These are phyloP conservation scores for Pocillopora damicornis DNA, from an alignment of 64 coral and sea anemone species.

Conservation along the genomic window DNA sequence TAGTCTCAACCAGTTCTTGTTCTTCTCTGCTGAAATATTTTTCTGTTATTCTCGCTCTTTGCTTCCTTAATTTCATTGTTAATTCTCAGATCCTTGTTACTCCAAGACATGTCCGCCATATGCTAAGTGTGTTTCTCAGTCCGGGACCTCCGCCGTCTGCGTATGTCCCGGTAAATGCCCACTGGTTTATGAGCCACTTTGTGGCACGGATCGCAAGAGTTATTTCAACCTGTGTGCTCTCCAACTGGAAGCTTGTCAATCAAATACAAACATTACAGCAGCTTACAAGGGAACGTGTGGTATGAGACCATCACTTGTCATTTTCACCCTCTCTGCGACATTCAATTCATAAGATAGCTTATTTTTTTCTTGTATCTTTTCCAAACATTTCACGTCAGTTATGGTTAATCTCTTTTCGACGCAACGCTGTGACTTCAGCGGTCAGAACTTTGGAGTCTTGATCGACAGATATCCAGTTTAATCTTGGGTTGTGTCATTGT, in stretches of 20 bases:
- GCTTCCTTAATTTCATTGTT: neutral
- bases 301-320: constrained; percentile 14
- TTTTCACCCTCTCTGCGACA: neutral
- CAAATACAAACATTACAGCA: constrained; percentile 47
- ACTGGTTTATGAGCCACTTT: constrained; percentile 45
- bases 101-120: constrained; percentile 66
- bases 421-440: too few relatives aligned
- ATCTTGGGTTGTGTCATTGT: too few relatives aligned
- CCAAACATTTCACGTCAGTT: too few relatives aligned
- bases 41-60: neutral
- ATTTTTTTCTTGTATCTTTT: too few relatives aligned
- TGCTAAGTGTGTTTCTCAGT: constrained; percentile 50
- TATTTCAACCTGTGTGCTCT: constrained; percentile 61
- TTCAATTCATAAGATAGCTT: neutral
- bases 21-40: neutral
- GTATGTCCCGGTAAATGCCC: constrained; percentile 51
- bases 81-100: constrained; percentile 59
- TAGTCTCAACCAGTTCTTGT: neutral
- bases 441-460: too few relatives aligned
- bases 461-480: too few relatives aligned
- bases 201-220: constrained; percentile 72
- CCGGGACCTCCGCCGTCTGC: constrained; percentile 59
- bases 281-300: constrained; percentile 65
- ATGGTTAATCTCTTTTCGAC: neutral
- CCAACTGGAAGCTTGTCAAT: constrained; percentile 51